These are phyloP conservation scores for Oreotrochilus melanogaster DNA, from an alignment of 2,113 vertebrate species.

Conservation along the genomic window DNA sequence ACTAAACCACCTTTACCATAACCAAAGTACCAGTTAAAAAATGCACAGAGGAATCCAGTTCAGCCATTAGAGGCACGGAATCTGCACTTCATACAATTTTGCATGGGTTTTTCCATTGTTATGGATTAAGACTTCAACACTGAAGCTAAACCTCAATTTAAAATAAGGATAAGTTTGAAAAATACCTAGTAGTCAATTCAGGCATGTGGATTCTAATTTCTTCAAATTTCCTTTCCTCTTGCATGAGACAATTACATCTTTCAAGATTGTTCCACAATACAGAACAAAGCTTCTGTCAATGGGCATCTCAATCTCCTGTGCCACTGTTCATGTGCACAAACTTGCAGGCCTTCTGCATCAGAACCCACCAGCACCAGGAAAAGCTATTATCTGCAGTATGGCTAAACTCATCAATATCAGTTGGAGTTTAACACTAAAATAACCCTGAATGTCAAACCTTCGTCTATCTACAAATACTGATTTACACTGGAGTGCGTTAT, in stretches of 20 bases:
- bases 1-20: not conserved
- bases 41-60: not conserved
- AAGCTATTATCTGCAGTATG: not conserved
- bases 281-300: not conserved
- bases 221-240: not conserved
- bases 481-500: not conserved
- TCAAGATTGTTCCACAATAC: not conserved
- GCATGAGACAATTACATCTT: not conserved
- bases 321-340: not conserved
- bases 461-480: not conserved
- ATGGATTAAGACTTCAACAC: not conserved
- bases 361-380: not conserved
- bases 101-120: not conserved
- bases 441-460: not conserved
- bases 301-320: not conserved
- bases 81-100: not conserved
- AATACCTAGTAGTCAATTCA: not conserved
- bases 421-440: not conserved
- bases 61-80: not conserved
- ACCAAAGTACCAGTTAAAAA: not conserved
- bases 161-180: not conserved
- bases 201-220: not conserved
- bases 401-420: not conserved
- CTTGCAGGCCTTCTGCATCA: not conserved
- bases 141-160: not conserved